Evolutionary conservation across 2,797 vertebrate genomes (phyloP).

Genomic region (Sternarchorhynchus goeldii): DNA sequence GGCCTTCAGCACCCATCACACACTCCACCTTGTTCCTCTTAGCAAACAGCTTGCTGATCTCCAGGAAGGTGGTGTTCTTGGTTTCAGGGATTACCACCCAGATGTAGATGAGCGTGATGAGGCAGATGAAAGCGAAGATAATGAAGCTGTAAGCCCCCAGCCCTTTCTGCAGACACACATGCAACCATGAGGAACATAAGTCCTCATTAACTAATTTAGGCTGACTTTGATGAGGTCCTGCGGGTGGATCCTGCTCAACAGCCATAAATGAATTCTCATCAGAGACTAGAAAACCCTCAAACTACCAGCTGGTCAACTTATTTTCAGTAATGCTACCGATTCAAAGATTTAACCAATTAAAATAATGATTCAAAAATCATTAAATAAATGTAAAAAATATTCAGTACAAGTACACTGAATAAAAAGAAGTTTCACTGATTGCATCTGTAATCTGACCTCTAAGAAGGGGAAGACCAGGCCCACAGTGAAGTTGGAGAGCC

Average conservation of each 20-base stretch:
- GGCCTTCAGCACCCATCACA: constrained; percentile 63
- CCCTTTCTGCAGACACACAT: constrained; percentile 70
- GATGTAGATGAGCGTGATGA: constrained; percentile 81
- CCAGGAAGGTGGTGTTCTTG: constrained; percentile 89
- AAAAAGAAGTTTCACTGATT: background rate
- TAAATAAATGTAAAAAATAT: no score
- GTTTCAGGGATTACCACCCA: constrained; percentile 89
- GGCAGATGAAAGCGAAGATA: constrained; percentile 83
- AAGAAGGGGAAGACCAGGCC: constrained; percentile 91
- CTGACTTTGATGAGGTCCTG: constrained; percentile 31
- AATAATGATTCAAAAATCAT: no score
- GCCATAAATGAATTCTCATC: constrained; percentile 2
- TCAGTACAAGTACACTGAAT: background rate
- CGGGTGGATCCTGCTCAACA: background rate
- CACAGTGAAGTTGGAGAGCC: constrained; percentile 90
- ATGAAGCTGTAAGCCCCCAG: constrained; percentile 87
- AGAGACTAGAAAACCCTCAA: background rate
- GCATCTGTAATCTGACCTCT: constrained; percentile 73
- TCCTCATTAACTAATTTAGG: constrained; percentile 15
- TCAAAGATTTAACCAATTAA: background rate
- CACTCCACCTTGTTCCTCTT: constrained; percentile 84
- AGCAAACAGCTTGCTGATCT: constrained; percentile 87
- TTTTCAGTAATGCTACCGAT: background rate
- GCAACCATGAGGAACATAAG: background rate
- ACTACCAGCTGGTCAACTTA: background rate